phyloP scores from a whole-genome alignment of 1,140 invertebrate genomes.

The Diachasma alloeum region DNA sequence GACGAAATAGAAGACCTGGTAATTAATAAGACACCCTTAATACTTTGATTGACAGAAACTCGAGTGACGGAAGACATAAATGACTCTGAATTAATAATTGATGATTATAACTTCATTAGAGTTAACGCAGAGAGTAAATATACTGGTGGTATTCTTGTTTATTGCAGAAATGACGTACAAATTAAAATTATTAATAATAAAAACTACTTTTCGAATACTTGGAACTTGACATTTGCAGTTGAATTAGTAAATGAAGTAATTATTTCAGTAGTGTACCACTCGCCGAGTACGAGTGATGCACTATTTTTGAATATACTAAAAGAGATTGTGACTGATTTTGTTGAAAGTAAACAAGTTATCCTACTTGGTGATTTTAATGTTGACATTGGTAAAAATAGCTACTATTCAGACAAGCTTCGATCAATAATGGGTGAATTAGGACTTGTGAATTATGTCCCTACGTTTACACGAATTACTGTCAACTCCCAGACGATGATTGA shows the following conservation, averaged over 20 bases:
- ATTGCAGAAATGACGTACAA: conserved; percentile 19
- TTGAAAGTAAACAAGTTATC: conserved; percentile 21
- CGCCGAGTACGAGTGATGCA: conserved; percentile 12
- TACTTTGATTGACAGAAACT: conserved; percentile 22
- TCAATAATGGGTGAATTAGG: conserved; percentile 20
- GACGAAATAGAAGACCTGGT: conserved; percentile 19
- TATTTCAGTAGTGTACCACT: conserved; percentile 23
- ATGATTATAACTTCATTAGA: conserved; percentile 12
- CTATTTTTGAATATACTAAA: conserved; percentile 24
- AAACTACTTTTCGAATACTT: background rate
- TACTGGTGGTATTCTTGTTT: conserved; percentile 19
- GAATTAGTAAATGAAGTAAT: background rate
- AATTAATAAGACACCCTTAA: conserved; percentile 19
- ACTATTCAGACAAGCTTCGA: conserved; percentile 25
- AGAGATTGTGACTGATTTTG: conserved; percentile 1
- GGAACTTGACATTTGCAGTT: background rate
- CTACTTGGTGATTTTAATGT: conserved; percentile 30
- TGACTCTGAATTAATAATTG: conserved; percentile 18
- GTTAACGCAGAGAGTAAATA: conserved; percentile 8
- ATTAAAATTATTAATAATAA: conserved; percentile 21
- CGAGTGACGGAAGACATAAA: conserved; percentile 18
- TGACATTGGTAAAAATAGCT: conserved; percentile 16
- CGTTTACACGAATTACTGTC: conserved; percentile 24
- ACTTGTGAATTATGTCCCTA: conserved; percentile 21
- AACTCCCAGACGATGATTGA: conserved; percentile 29